Conservation (phyloP, 2,113 vertebrate genomes). For the Brachyhypopomus gauderio region DNA sequence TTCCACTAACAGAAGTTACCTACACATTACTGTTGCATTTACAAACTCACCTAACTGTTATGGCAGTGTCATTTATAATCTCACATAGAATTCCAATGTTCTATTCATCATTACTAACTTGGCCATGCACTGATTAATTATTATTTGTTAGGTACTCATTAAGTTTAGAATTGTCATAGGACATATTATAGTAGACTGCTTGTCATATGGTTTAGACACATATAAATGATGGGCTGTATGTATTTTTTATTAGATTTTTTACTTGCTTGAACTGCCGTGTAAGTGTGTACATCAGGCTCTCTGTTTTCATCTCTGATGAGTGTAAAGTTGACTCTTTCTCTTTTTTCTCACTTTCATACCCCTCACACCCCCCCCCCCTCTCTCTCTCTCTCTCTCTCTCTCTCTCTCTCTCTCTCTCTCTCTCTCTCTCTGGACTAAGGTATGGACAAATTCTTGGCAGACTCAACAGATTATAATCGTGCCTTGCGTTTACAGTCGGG, state of each 20-base stretch:
- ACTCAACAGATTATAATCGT: background rate
- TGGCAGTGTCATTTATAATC: background rate
- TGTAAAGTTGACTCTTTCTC: slow-evolving; percentile 13
- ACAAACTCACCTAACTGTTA: background rate
- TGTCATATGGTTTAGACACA: slow-evolving; percentile 9
- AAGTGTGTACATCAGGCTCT: too few relatives aligned
- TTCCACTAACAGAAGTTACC: background rate
- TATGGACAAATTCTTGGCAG: slow-evolving; percentile 28
- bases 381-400: background rate
- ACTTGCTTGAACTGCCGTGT: too few relatives aligned
- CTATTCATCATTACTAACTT: background rate
- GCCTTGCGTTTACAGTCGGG: too few relatives aligned
- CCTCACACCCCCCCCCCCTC: background rate
- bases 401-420: slow-evolving; percentile 2
- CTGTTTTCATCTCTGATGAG: background rate
- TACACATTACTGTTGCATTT: background rate
- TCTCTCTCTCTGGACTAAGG: slow-evolving; percentile 15
- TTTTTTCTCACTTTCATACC: background rate
- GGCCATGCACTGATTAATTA: background rate
- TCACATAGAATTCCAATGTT: background rate
- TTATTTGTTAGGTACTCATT: background rate
- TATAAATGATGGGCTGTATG: too few relatives aligned
- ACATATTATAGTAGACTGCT: too few relatives aligned
- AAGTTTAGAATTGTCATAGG: background rate
- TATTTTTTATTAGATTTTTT: too few relatives aligned